A percentile compares a stretch with the other conserved stretches of the same genome.
Evolutionary conservation across 2,113 vertebrate species (phyloP).

Genomic region (Murina feae): DNA sequence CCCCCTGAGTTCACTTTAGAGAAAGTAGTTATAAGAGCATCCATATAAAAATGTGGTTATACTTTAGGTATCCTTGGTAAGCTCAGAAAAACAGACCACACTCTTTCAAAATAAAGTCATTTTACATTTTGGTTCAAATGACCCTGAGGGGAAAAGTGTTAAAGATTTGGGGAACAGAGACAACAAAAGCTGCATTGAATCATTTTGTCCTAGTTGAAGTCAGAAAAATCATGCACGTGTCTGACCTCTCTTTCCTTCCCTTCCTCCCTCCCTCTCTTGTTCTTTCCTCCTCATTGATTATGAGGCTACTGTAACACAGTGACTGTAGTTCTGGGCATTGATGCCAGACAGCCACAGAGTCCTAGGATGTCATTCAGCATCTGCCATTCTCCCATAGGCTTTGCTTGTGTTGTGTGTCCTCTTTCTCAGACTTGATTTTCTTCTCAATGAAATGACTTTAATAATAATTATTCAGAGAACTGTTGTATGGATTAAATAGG

Average conservation of each 20-base stretch:
- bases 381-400: background rate
- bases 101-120: background rate
- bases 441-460: background rate
- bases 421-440: background rate
- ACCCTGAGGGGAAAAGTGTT: background rate
- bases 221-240: background rate
- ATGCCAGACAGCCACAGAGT: background rate
- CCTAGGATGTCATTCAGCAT: background rate
- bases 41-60: background rate
- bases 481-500: background rate
- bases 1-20: background rate
- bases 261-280: background rate
- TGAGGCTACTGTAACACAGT: background rate
- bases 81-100: background rate
- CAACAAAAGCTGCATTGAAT: background rate
- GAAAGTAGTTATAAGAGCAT: background rate
- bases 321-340: too few relatives aligned
- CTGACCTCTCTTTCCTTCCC: background rate
- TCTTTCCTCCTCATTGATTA: background rate
- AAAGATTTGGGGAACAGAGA: background rate
- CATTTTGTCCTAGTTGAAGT: background rate
- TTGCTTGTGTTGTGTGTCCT: background rate
- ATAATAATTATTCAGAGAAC: background rate
- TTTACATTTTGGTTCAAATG: background rate
- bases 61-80: background rate